Evolutionary conservation across 2,888 invertebrate genomes (phyloP).

Genomic region (Nomada ruficornis): DNA sequence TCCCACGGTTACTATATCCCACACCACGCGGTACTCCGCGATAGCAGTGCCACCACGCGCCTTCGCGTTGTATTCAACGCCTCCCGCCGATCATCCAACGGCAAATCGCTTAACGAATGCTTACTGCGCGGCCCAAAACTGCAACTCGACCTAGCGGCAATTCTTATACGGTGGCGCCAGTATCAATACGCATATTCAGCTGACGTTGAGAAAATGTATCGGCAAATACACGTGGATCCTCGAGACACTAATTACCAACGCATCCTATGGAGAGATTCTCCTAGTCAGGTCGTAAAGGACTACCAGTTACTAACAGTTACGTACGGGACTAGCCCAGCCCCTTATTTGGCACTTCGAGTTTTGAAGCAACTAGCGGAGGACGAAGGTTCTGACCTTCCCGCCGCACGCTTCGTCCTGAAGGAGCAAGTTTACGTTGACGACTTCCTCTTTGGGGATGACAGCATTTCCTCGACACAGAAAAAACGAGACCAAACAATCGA

Average conservation of each 20-base stretch:
- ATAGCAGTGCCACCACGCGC: neutral
- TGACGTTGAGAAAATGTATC: conserved; percentile 1
- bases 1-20: neutral
- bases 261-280: neutral
- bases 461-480: too few species aligned
- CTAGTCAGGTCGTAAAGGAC: neutral
- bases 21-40: neutral
- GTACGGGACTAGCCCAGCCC: conserved; percentile 10
- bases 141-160: neutral
- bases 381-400: neutral
- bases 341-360: neutral
- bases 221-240: neutral
- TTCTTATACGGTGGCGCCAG: neutral
- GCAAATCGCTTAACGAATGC: neutral
- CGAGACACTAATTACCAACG: neutral
- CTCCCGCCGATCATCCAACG: neutral
- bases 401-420: neutral
- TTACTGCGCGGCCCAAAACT: neutral
- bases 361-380: neutral
- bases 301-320: conserved; percentile 2
- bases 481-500: too few species aligned
- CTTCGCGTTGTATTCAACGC: neutral
- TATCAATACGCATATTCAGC: neutral
- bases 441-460: neutral
- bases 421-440: neutral